Evolutionary conservation across 2,113 vertebrate species (phyloP).

Genomic region (Rhombomys opimus): DNA sequence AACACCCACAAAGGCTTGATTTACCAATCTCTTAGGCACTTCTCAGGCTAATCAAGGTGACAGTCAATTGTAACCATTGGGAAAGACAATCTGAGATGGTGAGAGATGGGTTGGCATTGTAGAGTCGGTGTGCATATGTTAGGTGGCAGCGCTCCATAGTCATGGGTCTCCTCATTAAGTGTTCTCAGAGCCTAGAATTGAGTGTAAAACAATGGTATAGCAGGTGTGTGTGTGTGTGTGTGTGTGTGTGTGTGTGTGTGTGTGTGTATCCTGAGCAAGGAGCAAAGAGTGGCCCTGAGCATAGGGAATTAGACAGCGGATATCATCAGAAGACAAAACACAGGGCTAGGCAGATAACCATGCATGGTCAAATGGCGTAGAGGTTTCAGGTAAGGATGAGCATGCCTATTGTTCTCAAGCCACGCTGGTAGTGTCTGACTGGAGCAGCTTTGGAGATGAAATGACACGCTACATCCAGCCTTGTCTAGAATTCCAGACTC

Average conservation of each 20-base stretch:
- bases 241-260: no score
- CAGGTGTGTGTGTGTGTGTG: neutral
- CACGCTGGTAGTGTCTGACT: no score
- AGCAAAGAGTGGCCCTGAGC: neutral
- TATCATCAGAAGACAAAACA: neutral
- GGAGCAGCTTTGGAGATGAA: neutral
- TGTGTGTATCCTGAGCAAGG: neutral
- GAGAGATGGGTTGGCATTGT: accelerated
- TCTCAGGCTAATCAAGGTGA: neutral
- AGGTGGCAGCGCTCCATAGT: neutral
- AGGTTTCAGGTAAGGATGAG: neutral
- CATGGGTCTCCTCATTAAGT: neutral
- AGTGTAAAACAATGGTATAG: neutral
- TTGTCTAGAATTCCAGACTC: neutral
- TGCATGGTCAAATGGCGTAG: neutral
- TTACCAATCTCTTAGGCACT: neutral
- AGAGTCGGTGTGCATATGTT: accelerated
- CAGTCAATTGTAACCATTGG: neutral
- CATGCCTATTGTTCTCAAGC: no score
- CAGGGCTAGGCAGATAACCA: neutral
- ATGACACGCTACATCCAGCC: no score
- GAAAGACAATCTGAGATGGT: neutral
- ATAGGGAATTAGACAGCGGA: neutral
- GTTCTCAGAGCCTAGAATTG: neutral
- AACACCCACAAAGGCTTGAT: neutral